Conservation (phyloP, 2,113 vertebrate species). For the Aythya baeri region DNA sequence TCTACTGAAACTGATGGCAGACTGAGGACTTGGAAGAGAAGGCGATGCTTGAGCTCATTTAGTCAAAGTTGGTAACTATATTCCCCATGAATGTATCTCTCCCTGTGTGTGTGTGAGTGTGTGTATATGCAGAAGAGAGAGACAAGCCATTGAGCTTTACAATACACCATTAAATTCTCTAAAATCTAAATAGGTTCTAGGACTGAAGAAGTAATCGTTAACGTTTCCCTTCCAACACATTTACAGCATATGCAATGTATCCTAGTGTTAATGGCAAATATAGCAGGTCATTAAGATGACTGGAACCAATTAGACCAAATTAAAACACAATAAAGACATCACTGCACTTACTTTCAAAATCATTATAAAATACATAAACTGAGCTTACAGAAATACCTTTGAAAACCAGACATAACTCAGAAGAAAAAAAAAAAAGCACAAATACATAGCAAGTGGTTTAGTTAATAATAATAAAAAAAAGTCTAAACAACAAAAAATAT, state of each 20-base stretch:
- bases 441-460: background rate
- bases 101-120: background rate
- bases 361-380: constrained; percentile 6
- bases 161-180: constrained; percentile 48
- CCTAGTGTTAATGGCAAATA: background rate
- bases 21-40: background rate
- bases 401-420: background rate
- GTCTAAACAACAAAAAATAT: background rate
- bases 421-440: constrained; percentile 15
- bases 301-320: constrained; percentile 20
- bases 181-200: constrained; percentile 33
- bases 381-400: background rate
- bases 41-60: background rate
- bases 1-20: constrained; percentile 16
- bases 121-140: background rate
- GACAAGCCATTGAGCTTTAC: constrained; percentile 59
- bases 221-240: constrained; percentile 49
- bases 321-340: constrained; percentile 42
- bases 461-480: background rate
- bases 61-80: constrained; percentile 39
- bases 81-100: background rate
- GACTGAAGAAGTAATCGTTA: constrained; percentile 21
- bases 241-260: background rate
- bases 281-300: background rate
- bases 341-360: constrained; percentile 33